These are phyloP conservation scores for Myopa testacea DNA, from an alignment of 2,888 invertebrate species.

Conservation along the genomic window DNA sequence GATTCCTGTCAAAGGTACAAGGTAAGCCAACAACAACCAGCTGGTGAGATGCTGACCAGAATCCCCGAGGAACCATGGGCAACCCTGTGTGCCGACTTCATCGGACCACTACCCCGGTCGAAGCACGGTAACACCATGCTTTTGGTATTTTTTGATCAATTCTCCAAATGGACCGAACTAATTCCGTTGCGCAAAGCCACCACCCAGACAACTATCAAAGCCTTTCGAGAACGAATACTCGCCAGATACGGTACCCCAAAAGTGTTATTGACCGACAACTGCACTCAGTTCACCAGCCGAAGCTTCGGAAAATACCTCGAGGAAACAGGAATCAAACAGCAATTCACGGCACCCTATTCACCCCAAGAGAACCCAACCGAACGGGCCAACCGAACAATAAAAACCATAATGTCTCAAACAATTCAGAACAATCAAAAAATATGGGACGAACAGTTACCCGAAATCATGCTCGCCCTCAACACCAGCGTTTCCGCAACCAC, in stretches of 20 bases:
- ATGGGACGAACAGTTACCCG: too few species aligned
- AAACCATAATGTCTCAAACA: too few species aligned
- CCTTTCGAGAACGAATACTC: neutral
- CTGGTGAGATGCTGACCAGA: slow-evolving; percentile 10
- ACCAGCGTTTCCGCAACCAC: too few species aligned
- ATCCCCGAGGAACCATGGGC: slow-evolving; percentile 30
- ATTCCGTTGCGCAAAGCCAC: neutral
- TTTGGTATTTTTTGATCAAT: neutral
- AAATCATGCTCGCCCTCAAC: too few species aligned
- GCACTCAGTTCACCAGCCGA: slow-evolving; percentile 24
- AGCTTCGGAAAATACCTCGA: neutral
- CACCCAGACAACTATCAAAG: neutral
- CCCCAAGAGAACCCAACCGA: neutral
- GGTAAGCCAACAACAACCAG: neutral
- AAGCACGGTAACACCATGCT: neutral
- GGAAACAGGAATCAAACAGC: neutral
- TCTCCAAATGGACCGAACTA: slow-evolving; percentile 5
- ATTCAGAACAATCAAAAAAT: too few species aligned
- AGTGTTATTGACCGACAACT: slow-evolving; percentile 30
- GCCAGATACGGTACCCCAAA: slow-evolving; percentile 13
- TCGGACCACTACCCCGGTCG: neutral
- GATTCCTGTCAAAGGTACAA: slow-evolving; percentile 32
- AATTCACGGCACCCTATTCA: neutral
- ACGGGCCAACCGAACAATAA: neutral
- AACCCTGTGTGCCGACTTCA: slow-evolving; percentile 21